Percentiles rank a stretch among this genome's conserved stretches.
phyloP scores from a whole-genome alignment of 2,888 invertebrate species.

The Ophion ellenae region DNA sequence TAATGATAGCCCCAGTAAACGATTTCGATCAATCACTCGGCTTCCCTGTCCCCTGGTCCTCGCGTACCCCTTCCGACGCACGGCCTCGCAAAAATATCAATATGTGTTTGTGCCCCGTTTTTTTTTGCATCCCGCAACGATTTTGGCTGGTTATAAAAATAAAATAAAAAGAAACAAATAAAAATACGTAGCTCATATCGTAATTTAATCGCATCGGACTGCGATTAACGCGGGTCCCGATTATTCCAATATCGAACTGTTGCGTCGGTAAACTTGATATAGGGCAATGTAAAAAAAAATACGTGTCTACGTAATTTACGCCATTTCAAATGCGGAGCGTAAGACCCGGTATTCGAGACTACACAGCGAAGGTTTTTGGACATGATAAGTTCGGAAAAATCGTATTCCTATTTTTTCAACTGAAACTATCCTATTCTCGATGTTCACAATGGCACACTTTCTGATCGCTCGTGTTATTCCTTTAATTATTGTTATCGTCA shows the following conservation, averaged over 20 bases:
- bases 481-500: too few species aligned
- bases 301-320: neutral
- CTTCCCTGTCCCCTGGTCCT: neutral
- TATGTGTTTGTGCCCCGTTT: neutral
- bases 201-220: neutral
- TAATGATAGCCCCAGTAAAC: constrained; percentile 42
- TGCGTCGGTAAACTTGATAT: neutral
- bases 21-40: constrained; percentile 56
- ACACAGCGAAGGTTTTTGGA: too few species aligned
- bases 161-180: neutral
- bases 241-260: neutral
- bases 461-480: too few species aligned
- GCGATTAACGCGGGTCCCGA: neutral
- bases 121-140: neutral
- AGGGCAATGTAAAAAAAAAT: neutral
- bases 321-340: neutral
- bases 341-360: too few species aligned
- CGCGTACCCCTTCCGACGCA: too few species aligned
- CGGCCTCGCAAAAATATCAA: neutral
- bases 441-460: too few species aligned
- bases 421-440: too few species aligned
- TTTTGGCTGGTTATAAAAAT: neutral
- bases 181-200: neutral
- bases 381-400: too few species aligned
- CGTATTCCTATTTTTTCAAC: too few species aligned